Base-by-base conservation (phyloP, 2,113 vertebrate species). In the Microtus montanus region DNA sequence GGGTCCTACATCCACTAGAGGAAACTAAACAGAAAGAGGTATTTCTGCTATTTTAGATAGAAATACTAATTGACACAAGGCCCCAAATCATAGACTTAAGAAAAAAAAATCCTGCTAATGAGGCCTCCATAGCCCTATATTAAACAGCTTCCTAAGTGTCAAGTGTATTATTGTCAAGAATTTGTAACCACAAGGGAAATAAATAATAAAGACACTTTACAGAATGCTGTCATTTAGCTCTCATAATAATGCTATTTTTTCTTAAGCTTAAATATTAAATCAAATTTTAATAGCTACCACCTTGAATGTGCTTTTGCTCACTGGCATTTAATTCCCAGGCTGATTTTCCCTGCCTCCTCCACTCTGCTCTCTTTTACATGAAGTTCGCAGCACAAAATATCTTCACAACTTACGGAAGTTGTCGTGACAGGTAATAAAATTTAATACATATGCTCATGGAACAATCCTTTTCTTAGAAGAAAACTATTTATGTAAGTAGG, bases 81-180 rank as follows among this genome's bases (percentile, higher is more conserved):
- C 93, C 54, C 96, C 97, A 97, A 98, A 97, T 97, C 94, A 97
- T 96, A 97, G 96, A 97, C 95, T 98, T 70, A 22, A 54, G 52
- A 86, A 64, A 86, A 98, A 98, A 98, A 97, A 75, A 30, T 20
- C 20, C 88, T 98, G 87, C 96, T 98, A 98, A 98, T 98, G 97
- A 98, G 97, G 94, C 94, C 97, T 97, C 97, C 92, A 86, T 97
- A 98, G 97, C 96, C 97, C 94, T 92, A 85, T 96, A 97, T 97
- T 92, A 98, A 98, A 93, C 95, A 97, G 91, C 94, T 97, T 98
- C 96, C 96, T 95, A 87, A 73, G 83, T 90, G 96, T 54, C 92
- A 79, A 75, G 95, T 94, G 73, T 89, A 96, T 96, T 84, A 70
- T 94, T 87, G 52, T 82, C 54, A 94, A 92, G 52, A 82, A 90